Evolutionary conservation across 1,140 invertebrate genomes (phyloP).

Genomic region (Drosophila malerkotliana): DNA sequence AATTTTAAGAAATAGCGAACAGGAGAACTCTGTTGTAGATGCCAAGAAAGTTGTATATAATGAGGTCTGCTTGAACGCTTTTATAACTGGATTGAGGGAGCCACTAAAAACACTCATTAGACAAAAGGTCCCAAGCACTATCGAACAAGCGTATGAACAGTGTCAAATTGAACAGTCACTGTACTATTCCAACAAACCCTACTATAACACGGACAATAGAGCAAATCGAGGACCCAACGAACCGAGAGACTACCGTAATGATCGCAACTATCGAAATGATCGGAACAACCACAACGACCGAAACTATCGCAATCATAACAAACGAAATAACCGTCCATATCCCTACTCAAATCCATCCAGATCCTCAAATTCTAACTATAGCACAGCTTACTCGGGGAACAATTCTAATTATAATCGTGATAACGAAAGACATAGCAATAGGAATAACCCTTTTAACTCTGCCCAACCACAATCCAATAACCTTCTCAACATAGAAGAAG

Average conservation of each 20-base stretch:
- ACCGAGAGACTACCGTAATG: not conserved
- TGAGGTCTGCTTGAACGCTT: not conserved
- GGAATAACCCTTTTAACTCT: too few relatives aligned
- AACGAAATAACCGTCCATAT: too few relatives aligned
- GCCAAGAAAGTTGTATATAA: slow-evolving; percentile 1
- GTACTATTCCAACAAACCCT: not conserved
- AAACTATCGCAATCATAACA: too few relatives aligned
- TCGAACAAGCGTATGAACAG: not conserved
- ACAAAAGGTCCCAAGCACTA: not conserved
- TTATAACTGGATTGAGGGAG: not conserved
- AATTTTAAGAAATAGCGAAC: too few relatives aligned
- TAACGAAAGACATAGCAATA: too few relatives aligned
- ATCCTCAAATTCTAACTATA: not conserved
- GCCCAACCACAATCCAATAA: not conserved
- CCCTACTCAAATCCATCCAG: too few relatives aligned
- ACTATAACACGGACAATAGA: not conserved
- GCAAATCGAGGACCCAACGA: not conserved
- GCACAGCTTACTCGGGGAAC: not conserved
- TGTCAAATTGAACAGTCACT: not conserved
- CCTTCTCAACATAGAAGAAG: not conserved
- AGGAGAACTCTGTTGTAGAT: not conserved
- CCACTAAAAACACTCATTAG: not conserved
- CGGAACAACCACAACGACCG: not conserved
- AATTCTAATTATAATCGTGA: not conserved
- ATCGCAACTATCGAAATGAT: not conserved